Evolutionary conservation across 2,888 invertebrate species (phyloP).

Genomic region (Psylliodes chrysocephalus): DNA sequence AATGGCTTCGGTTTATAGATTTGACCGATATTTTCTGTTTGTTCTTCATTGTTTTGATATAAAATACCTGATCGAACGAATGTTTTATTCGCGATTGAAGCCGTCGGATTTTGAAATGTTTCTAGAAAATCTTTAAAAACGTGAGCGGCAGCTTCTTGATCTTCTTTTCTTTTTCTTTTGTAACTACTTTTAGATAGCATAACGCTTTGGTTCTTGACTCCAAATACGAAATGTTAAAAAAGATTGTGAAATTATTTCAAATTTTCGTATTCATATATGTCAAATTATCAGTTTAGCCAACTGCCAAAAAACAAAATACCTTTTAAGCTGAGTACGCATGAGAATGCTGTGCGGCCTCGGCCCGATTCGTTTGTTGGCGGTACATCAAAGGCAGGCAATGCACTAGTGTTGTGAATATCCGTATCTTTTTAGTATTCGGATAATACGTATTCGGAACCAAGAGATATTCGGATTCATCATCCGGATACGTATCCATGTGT

Average conservation of each 20-base stretch:
- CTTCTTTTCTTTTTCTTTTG: slow-evolving; percentile 70
- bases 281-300: neutral
- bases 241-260: neutral
- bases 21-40: slow-evolving; percentile 76
- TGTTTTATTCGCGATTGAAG: slow-evolving; percentile 73
- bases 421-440: no score
- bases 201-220: neutral
- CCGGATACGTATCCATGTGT: no score
- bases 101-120: slow-evolving; percentile 79
- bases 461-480: no score
- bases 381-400: no score
- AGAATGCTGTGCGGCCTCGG: no score
- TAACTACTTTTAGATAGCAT: slow-evolving; percentile 39
- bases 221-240: neutral
- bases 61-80: slow-evolving; percentile 88
- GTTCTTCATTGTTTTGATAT: slow-evolving; percentile 85
- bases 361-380: no score
- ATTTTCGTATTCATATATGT: neutral
- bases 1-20: slow-evolving; percentile 90
- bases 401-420: no score
- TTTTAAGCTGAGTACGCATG: no score
- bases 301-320: neutral
- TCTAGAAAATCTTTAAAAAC: slow-evolving; percentile 96
- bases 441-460: no score
- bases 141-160: slow-evolving; percentile 88